A percentile compares a stretch with the other conserved stretches of the same genome.
Conservation (phyloP, 2,888 invertebrate genomes). For the Cryptus viduatorius region DNA sequence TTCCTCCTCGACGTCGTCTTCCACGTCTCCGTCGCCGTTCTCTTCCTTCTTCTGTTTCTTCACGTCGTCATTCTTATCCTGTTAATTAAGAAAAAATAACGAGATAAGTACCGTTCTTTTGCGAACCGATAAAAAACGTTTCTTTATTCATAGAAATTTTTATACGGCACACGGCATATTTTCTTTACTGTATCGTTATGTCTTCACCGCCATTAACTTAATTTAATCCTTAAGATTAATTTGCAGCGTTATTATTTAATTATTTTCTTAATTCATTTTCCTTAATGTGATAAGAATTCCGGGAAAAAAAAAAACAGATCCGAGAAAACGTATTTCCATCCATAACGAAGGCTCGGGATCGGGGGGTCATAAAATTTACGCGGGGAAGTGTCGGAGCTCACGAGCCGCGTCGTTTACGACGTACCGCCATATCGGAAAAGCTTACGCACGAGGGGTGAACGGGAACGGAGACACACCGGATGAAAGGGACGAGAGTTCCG, state of each 20-base stretch:
- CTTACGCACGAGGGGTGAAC: slow-evolving; percentile 6
- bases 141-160: no score
- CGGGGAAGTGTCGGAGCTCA: background rate
- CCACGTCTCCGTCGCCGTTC: slow-evolving; percentile 89
- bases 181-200: no score
- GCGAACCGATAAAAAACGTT: no score
- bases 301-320: background rate
- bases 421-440: slow-evolving; percentile 14
- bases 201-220: no score
- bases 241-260: no score
- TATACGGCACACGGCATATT: no score
- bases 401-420: background rate
- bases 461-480: slow-evolving; percentile 17
- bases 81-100: slow-evolving; percentile 70
- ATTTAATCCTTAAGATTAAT: no score
- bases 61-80: slow-evolving; percentile 91
- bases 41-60: slow-evolving; percentile 94
- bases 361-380: background rate
- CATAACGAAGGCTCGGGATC: no score
- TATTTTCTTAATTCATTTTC: no score
- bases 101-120: no score
- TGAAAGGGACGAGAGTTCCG: slow-evolving; percentile 5
- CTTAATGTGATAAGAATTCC: no score
- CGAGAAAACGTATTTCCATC: background rate
- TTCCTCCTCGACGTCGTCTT: slow-evolving; percentile 87